phyloP scores from a whole-genome alignment of 2,113 vertebrate species.

The Phylloscopus trochiloides region DNA sequence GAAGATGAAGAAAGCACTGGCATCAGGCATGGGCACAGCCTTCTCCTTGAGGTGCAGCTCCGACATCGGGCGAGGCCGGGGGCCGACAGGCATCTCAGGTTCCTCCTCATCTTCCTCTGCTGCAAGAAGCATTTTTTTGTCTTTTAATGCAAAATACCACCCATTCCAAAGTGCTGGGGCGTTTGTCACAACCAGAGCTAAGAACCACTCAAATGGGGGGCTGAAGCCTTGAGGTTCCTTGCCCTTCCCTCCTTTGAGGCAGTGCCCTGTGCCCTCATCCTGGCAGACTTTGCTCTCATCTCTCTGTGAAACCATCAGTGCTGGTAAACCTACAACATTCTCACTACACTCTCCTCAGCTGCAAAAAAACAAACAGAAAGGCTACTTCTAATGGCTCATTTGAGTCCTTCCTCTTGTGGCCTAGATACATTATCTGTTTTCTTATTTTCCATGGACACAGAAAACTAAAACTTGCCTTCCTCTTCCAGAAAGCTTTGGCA shows the following conservation, averaged over 20 bases:
- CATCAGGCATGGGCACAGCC: conserved; percentile 93
- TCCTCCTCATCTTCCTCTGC: conserved; percentile 95
- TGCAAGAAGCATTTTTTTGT: conserved; percentile 24
- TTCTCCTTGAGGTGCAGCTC: conserved; percentile 98
- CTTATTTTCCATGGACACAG: background rate
- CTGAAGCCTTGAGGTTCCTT: background rate
- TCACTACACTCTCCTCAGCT: background rate
- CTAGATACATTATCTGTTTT: background rate
- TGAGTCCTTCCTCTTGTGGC: background rate
- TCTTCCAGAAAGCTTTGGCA: background rate
- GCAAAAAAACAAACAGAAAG: background rate
- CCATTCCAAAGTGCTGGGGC: background rate
- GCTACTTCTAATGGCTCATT: background rate
- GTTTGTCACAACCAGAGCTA: background rate
- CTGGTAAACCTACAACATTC: background rate
- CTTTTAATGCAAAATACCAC: background rate
- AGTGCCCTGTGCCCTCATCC: background rate
- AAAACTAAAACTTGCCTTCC: background rate
- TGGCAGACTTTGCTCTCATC: background rate
- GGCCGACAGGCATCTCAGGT: conserved; percentile 96
- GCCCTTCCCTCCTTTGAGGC: background rate
- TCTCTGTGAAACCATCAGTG: background rate
- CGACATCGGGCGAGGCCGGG: conserved; percentile 91
- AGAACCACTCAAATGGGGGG: background rate
- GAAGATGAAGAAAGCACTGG: conserved; percentile 96